Base-by-base conservation (phyloP, 2,797 vertebrate species). In the Danio kyathit region DNA sequence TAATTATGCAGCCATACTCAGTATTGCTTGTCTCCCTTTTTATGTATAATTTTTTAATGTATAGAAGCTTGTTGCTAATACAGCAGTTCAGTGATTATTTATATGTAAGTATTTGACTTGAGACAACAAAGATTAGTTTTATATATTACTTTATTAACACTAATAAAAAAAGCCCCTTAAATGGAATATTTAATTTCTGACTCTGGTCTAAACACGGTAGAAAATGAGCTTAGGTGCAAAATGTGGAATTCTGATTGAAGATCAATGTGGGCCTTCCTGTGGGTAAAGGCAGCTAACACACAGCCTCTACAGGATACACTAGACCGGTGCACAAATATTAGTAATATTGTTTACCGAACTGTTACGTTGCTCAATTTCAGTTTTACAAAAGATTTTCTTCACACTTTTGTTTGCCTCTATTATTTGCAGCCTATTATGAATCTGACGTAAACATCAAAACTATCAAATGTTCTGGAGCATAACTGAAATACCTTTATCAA, bases 401-500 rank as follows among this genome's bases (percentile, higher is more conserved):
- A 3, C n/a, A 67, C 61, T 82, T 43, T 21, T 74, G 54, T 73
- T 63, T 57, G 52, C 67, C 41, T 41, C 46, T 40, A 71, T 56
- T 54, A 73, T 81, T 80, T 82, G 64, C 49, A 59, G 75, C 83
- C 49, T 71, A 56, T 75, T 71, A 29, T 74, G 49, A 7, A 65
- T 85, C 60, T 79, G 17, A 51, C 75, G 70, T 56, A 64, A 65
- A 71, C 46, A 14, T 74, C 40, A 14, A 61, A 59, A 56, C 49
- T 57, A n/a, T 73, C 60, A 63, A 54, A 75, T 60, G 59, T 41
- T 78, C 59, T 69, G 60, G 17, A 60, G 52, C 4, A 66, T 73
- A 67, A 61, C 67, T 61, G n/a, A 54, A 60, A 29, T 17, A 16
- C 8, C 43, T 40, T 56, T 52, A 74, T 71, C 52, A 70, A 65